Evolutionary conservation across 2,797 vertebrate species (phyloP), one percentile per base, ranked within the genome.

Genomic region (Kryptopterus vitreolus): DNA sequence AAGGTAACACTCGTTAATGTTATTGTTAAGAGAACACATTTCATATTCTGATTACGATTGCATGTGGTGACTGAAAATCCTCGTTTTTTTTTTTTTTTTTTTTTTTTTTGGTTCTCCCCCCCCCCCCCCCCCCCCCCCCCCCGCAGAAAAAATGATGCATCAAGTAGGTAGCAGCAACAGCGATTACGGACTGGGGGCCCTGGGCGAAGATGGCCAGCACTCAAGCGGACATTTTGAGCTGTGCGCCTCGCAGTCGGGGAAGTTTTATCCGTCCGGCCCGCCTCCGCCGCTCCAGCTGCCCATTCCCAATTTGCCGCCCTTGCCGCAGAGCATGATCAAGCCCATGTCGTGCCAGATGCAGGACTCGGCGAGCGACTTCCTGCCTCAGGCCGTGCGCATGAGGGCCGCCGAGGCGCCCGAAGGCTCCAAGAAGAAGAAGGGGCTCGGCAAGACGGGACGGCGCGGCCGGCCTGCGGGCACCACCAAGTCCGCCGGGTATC

Each of bases 91-190:
- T 57, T 0, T 80, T 31, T 72, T 75, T 74, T 76, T 65, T 43
- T 10, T 43, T 43, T 43, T n/a, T n/a, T n/a, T n/a, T n/a, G n/a
- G n/a, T n/a, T n/a, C n/a, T n/a, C n/a, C n/a, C n/a, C n/a, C n/a
- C n/a, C n/a, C n/a, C n/a, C n/a, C n/a, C n/a, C n/a, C n/a, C n/a
- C n/a, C n/a, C n/a, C n/a, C n/a, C n/a, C n/a, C n/a, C n/a, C n/a
- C n/a, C n/a, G 81, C 91, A 98, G 97, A 97, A 94, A n/a, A 78
- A 94, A 99, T 98, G 96, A 99, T 99, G 98, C 97, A 98, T 91
- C 96, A 97, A 77, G 96, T 99, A 91, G 92, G 94, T 89, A 94
- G 92, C 91, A 92, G 92, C 84, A 97, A 92, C 89, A 90, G 94
- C 84, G 96, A 96, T 88, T 98, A 95, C 89, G 98, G 96, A 88